Conservation (phyloP, 2,113 vertebrate species). For the Gambusia holbrooki region DNA sequence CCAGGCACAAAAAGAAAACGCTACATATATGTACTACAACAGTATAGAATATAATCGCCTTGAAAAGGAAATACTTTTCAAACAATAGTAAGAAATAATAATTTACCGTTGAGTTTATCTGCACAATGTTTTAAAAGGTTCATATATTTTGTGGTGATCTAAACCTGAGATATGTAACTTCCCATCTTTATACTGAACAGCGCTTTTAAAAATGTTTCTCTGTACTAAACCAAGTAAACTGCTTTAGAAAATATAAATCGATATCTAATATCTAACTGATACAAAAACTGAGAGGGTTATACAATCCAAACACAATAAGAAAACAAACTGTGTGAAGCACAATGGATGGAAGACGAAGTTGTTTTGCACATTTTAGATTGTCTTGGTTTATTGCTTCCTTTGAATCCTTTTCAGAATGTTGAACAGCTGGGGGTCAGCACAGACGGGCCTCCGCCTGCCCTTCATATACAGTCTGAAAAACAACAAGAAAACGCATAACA, state of each 20-base stretch:
- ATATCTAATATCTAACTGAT: too few species aligned
- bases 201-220: too few species aligned
- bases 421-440: conserved; percentile 10
- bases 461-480: conserved; percentile 51
- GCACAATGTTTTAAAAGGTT: background rate
- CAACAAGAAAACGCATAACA: background rate
- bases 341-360: background rate
- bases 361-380: background rate
- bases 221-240: too few species aligned
- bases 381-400: background rate
- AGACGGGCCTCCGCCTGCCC: background rate
- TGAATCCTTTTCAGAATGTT: fast-evolving
- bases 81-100: too few species aligned
- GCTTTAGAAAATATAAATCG: too few species aligned
- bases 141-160: background rate
- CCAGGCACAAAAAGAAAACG: background rate
- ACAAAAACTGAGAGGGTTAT: too few species aligned
- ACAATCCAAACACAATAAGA: too few species aligned
- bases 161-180: background rate
- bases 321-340: too few species aligned
- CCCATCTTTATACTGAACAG: background rate
- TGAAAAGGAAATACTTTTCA: too few species aligned
- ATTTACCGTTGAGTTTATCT: background rate
- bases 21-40: background rate
- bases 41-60: too few species aligned